Percentiles rank a stretch among this genome's conserved stretches.
Evolutionary conservation across 2,888 invertebrate species (phyloP).

Genomic region (Microlaimidae sp.): DNA sequence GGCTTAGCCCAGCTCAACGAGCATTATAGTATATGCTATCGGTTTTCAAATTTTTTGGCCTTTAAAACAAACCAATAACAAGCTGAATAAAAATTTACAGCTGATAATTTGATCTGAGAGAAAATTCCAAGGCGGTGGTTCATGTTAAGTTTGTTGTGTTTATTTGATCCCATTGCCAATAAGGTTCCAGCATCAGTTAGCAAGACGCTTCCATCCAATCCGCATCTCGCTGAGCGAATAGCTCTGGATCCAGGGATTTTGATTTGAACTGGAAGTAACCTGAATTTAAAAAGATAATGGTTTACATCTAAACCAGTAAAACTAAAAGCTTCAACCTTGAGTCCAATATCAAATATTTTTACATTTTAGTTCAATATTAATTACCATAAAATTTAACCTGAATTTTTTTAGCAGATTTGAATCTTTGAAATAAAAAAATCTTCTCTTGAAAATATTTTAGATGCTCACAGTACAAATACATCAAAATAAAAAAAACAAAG

Average conservation of each 20-base stretch:
- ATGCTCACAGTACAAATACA: too few relatives aligned
- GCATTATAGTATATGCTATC: too few relatives aligned
- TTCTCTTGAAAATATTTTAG: too few relatives aligned
- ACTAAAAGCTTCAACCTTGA: constrained; percentile 14
- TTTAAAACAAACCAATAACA: not conserved
- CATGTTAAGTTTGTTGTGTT: constrained; percentile 50
- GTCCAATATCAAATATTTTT: too few relatives aligned
- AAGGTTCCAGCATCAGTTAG: constrained; percentile 47
- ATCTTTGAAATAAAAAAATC: too few relatives aligned
- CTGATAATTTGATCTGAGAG: constrained; percentile 38
- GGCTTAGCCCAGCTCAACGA: too few relatives aligned
- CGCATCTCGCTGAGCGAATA: constrained; percentile 46
- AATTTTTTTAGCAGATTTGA: too few relatives aligned
- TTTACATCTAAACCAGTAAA: not conserved
- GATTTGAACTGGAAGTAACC: not conserved
- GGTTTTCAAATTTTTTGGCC: too few relatives aligned
- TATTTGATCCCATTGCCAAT: constrained; percentile 49
- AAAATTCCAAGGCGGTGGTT: constrained; percentile 42
- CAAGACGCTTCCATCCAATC: constrained; percentile 48
- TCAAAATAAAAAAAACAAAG: too few relatives aligned
- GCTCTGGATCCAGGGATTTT: constrained; percentile 21
- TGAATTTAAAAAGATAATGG: not conserved
- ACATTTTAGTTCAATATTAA: too few relatives aligned
- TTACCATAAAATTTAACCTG: too few relatives aligned
- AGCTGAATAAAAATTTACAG: too few relatives aligned